Conservation (phyloP, 2,888 invertebrate species). For the Sthenelais limicola region DNA sequence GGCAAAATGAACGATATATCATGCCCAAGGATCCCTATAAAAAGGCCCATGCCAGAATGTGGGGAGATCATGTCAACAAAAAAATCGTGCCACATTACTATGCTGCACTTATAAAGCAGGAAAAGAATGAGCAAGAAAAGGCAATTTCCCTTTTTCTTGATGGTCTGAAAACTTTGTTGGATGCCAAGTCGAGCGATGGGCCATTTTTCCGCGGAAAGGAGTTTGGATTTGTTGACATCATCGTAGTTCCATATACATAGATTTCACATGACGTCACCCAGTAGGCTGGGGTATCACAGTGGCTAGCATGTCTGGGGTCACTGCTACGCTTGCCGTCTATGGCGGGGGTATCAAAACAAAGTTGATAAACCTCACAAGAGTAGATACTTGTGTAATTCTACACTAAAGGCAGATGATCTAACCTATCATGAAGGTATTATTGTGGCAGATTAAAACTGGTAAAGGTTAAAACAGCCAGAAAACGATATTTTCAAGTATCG, state of each 20-base stretch:
- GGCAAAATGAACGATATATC: constrained; percentile 47
- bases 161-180: constrained; percentile 48
- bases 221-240: constrained; percentile 58
- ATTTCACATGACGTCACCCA: too few relatives aligned
- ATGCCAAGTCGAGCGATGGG: constrained; percentile 50
- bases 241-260: constrained; percentile 56
- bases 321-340: too few relatives aligned
- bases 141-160: constrained; percentile 49
- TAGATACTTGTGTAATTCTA: too few relatives aligned
- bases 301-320: too few relatives aligned
- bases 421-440: too few relatives aligned
- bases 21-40: constrained; percentile 56
- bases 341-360: too few relatives aligned
- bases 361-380: too few relatives aligned
- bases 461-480: too few relatives aligned
- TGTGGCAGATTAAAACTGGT: too few relatives aligned
- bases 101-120: constrained; percentile 52
- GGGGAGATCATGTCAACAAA: constrained; percentile 56
- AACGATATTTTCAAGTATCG: too few relatives aligned
- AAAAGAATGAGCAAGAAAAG: constrained; percentile 49
- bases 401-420: too few relatives aligned
- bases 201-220: constrained; percentile 55
- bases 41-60: constrained; percentile 56
- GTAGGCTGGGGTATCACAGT: too few relatives aligned
- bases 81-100: constrained; percentile 58